Conservation (phyloP, 2,888 invertebrate species). For the Quadroppia sp. region DNA sequence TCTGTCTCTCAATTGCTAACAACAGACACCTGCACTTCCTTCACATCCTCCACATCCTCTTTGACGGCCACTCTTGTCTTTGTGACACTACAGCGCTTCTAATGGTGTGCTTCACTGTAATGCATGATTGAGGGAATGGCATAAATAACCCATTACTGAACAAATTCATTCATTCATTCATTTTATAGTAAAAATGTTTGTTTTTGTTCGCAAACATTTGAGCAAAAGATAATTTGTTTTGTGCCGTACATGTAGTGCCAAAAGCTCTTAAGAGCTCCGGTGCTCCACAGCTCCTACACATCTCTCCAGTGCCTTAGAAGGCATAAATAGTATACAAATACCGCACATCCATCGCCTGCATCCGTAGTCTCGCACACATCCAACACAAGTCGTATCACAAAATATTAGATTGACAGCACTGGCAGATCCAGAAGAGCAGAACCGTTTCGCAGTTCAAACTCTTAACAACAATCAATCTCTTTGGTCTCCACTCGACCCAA, state of each 20-base stretch:
- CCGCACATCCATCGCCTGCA: background rate
- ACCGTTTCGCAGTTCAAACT: background rate
- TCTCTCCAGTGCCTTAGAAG: too few species aligned
- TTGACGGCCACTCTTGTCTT: background rate
- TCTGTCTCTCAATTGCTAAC: background rate
- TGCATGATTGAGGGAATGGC: constrained; percentile 12
- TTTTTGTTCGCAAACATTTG: constrained; percentile 19
- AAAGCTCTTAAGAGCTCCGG: background rate
- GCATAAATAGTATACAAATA: background rate
- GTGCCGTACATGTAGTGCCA: background rate
- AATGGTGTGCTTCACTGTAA: background rate
- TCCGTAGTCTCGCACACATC: background rate
- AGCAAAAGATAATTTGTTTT: constrained; percentile 20
- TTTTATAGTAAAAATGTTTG: constrained; percentile 21
- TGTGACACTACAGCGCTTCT: background rate
- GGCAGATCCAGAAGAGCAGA: constrained; percentile 1
- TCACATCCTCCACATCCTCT: background rate
- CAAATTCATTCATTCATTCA: constrained; percentile 15
- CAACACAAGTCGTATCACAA: background rate
- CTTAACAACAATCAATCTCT: constrained; percentile 13
- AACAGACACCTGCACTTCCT: background rate
- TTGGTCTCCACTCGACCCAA: constrained; percentile 2
- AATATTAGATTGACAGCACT: constrained; percentile 9
- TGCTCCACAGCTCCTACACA: too few species aligned
- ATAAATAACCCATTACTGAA: constrained; percentile 18